Evolutionary conservation across 2,888 invertebrate genomes (phyloP), one percentile per base, ranked within the genome.

Genomic region (Exocentrus adspersus): DNA sequence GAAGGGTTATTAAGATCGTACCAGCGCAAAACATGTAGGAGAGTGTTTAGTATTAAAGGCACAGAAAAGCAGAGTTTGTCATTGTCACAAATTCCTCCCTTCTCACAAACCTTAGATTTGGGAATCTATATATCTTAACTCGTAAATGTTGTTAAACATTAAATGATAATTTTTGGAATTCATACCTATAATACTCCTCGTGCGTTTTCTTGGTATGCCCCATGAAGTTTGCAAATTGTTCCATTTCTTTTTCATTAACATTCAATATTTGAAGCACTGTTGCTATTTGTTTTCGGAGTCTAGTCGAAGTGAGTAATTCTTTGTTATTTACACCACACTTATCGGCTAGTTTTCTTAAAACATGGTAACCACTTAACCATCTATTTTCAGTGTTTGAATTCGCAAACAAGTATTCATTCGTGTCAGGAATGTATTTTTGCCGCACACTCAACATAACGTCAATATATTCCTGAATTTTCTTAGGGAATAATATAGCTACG

Each of bases 161-260:
- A 9, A 2, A 59, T 4, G 20, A 32, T 37, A 19, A 16, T 37
- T 20, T 42, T 10, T 19, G 46, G 14, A 57, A 60, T 14, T n/a
- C n/a, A n/a, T 67, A 67, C 69, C 65, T 64, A 24, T 73, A 71
- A 46, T 62, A 72, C 48, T 54, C 42, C 59, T 65, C 67, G 58
- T 73, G 73, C 12, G 72, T 72, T 62, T 71, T 70, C 58, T 64
- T 68, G 14, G 75, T 74, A 50, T 75, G 73, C 1, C 72, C 74
- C 74, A 74, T 74, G 48, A 75, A 73, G 12, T 32, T 67, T 1
- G 73, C 74, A 52, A 75, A 70, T 54, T 73, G 74, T 58, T 75
- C 72, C 62, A 71, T 69, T 54, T 74, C 72, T 12, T 14, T 16
- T 14, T 72, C 69, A 21, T 46, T 54, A 7, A 67, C 37, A 58